Evolutionary conservation across 2,888 invertebrate genomes (phyloP), one percentile per base, ranked within the genome.

Genomic region (Ectemnius continuus): DNA sequence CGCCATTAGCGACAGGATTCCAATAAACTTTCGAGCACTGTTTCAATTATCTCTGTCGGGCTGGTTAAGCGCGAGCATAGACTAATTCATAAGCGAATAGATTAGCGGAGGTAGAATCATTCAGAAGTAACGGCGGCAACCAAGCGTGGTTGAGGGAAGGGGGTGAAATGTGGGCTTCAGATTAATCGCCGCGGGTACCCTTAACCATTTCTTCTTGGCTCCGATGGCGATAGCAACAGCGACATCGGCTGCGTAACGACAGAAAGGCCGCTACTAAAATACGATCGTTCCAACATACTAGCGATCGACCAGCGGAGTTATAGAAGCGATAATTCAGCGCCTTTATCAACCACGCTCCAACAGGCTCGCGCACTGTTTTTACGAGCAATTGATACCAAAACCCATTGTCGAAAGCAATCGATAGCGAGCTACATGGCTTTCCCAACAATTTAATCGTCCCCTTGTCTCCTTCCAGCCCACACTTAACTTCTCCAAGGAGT

Each of bases 301-400:
- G 23, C 23, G 23, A 23, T 23, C 23, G 23, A 23, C 23, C 3
- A 23, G 52, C 52, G 8, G 61, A 67, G 67, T 79, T 71, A 74
- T 76, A 70, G 76, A 78, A 67, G 70, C 73, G 77, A 78, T 81
- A 81, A 80, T 77, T 82, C 82, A 82, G 75, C 63, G 67, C 67
- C 59, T 79, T 79, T 82, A 81, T 82, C 81, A 81, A 82, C 72
- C 76, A 67, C 62, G 65, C 70, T 68, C 67, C 66, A 72, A 72
- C 80, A 74, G 61, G 78, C 71, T 64, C 67, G 75, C 57, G 61
- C 65, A 60, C 73, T 77, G 75, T 81, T 81, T 72, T 74, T 73
- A 78, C 76, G 76, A 65, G 61, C 69, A 76, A 82, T 79, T 75
- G 73, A 63, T 75, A 75, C 79, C 76, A 76, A 78, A 74, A 67